These are phyloP conservation scores for Trisateles emortualis DNA, from an alignment of 2,888 invertebrate genomes.

Conservation along the genomic window DNA sequence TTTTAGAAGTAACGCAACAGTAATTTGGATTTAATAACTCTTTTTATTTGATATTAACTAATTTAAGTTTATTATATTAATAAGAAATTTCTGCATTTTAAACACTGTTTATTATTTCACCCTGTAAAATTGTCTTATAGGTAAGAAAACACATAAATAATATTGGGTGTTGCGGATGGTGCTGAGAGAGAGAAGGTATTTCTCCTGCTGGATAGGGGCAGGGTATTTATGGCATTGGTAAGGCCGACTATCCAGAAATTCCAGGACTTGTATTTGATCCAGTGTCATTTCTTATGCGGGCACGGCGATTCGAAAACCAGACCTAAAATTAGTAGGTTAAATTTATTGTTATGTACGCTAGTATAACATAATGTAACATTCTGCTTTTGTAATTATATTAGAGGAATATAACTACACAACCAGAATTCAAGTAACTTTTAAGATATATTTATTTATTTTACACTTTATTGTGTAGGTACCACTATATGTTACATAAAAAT, in stretches of 20 bases:
- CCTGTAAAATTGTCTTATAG: conserved; percentile 51
- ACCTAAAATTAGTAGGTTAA: too few relatives aligned
- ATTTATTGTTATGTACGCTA: too few relatives aligned
- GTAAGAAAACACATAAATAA: conserved; percentile 82
- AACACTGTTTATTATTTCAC: conserved; percentile 25
- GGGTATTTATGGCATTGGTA: conserved; percentile 84
- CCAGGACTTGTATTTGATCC: conserved; percentile 92
- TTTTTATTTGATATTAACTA: conserved; percentile 27
- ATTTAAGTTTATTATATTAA: conserved; percentile 39
- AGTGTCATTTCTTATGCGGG: conserved; percentile 96
- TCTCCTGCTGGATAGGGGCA: conserved; percentile 83
- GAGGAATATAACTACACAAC: too few relatives aligned
- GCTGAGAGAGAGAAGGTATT: conserved; percentile 78
- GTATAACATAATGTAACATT: neutral
- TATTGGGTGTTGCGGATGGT: conserved; percentile 81
- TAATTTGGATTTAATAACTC: conserved; percentile 17
- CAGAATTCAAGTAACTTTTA: too few relatives aligned
- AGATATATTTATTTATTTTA: too few relatives aligned
- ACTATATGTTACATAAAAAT: too few relatives aligned
- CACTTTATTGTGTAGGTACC: too few relatives aligned
- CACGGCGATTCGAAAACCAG: conserved; percentile 99
- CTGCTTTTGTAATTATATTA: too few relatives aligned
- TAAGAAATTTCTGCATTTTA: conserved; percentile 34
- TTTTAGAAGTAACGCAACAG: conserved; percentile 67
- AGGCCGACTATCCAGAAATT: conserved; percentile 82